phyloP scores from a whole-genome alignment of 2,888 invertebrate species.

The Margaritifera margaritifera region DNA sequence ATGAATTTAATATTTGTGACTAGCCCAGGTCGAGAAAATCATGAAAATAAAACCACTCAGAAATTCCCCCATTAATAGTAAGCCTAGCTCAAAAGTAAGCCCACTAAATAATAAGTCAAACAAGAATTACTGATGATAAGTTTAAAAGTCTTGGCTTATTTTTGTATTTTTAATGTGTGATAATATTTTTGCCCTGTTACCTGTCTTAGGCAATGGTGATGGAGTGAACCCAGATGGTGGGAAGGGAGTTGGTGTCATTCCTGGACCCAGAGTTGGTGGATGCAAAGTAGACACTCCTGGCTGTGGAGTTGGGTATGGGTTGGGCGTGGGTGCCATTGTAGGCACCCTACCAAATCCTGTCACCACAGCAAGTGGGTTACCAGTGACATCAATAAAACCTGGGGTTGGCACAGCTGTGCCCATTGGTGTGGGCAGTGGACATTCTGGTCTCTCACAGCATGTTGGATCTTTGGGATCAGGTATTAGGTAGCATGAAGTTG shows the following conservation, averaged over 20 bases:
- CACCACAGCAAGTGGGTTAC: conserved; percentile 40
- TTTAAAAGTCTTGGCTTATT: no score
- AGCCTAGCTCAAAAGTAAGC: no score
- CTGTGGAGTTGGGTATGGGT: conserved; percentile 1
- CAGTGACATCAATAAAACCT: conserved; percentile 35
- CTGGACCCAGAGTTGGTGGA: not conserved
- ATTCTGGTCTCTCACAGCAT: conserved; percentile 52
- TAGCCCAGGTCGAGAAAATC: no score
- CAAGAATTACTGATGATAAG: no score
- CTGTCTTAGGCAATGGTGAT: conserved; percentile 29
- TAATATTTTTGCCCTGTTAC: conserved; percentile 6
- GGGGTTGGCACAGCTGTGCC: conserved; percentile 31
- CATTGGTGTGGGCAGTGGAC: conserved; percentile 35
- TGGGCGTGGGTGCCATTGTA: conserved; percentile 9
- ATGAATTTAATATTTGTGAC: no score
- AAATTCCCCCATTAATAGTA: no score
- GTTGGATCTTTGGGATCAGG: conserved; percentile 53
- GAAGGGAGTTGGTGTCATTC: not conserved
- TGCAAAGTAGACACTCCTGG: conserved; percentile 3
- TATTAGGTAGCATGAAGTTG: conserved; percentile 40
- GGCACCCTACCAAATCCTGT: conserved; percentile 38
- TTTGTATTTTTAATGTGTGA: no score
- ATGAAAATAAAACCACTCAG: no score
- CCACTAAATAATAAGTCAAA: no score
- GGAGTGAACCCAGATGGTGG: conserved; percentile 32